These are phyloP conservation scores for Pteropus alecto DNA, from an alignment of 2,113 vertebrate genomes.

Conservation along the genomic window DNA sequence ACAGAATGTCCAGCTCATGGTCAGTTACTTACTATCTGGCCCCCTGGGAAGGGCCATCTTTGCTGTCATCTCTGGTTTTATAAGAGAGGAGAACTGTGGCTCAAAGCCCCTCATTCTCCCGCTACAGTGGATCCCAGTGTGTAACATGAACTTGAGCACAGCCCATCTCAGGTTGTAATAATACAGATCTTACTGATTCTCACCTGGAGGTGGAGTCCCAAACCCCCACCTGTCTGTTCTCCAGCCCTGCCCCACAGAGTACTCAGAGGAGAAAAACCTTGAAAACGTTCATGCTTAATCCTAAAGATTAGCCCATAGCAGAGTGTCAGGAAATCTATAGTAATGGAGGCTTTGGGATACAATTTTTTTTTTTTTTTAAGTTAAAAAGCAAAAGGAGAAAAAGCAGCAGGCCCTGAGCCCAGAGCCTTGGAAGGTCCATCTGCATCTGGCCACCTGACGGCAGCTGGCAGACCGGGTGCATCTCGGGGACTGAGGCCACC, in stretches of 20 bases:
- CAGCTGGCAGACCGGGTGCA: accelerated
- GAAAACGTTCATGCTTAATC: neutral
- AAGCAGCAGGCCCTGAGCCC: neutral
- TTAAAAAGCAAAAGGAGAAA: neutral
- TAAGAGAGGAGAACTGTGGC: neutral
- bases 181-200: neutral
- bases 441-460: accelerated
- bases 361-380: neutral
- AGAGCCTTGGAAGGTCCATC: accelerated
- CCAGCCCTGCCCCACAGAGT: neutral
- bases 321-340: neutral
- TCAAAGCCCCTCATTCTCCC: neutral
- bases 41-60: neutral
- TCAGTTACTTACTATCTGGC: no score
- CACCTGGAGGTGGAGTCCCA: neutral
- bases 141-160: neutral
- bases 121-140: neutral
- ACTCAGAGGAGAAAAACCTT: neutral
- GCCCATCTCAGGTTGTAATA: neutral
- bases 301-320: neutral
- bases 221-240: neutral
- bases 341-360: neutral
- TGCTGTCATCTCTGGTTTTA: neutral
- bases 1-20: neutral
- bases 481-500: accelerated